These are phyloP conservation scores for Andrena fulva DNA, from an alignment of 2,888 invertebrate genomes.

Conservation along the genomic window DNA sequence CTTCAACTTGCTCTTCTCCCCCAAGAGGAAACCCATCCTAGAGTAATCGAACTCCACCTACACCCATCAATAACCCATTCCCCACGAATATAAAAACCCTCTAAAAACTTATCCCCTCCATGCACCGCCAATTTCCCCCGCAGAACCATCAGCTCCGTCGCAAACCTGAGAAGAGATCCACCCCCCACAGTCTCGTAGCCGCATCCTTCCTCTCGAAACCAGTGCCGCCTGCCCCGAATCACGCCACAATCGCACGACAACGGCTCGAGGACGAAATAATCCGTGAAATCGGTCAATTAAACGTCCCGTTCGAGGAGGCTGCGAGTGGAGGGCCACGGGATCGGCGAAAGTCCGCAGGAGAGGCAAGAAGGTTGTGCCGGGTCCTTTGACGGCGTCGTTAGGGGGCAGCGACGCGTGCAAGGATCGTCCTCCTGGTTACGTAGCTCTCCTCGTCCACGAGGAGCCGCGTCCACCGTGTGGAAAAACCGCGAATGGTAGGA, in stretches of 20 bases:
- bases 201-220: not conserved
- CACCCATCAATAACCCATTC: too few species aligned
- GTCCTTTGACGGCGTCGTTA: conserved; percentile 61
- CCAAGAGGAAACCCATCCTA: too few species aligned
- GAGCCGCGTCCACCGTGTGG: conserved; percentile 27
- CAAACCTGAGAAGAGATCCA: not conserved
- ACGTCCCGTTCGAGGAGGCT: conserved; percentile 53
- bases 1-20: not conserved
- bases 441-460: not conserved
- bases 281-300: conserved; percentile 77
- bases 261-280: conserved; percentile 64
- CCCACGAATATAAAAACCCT: not conserved
- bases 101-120: not conserved
- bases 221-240: conserved; percentile 7
- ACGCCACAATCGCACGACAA: not conserved
- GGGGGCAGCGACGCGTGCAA: conserved; percentile 66
- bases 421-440: conserved; percentile 50
- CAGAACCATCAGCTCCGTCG: not conserved
- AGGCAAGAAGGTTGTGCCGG: conserved; percentile 19
- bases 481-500: conserved; percentile 45
- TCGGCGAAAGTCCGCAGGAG: conserved; percentile 43
- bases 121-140: not conserved
- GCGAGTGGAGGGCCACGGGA: conserved; percentile 24
- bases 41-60: not conserved
- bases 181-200: not conserved